Percentiles rank a stretch among this genome's conserved stretches.
These are phyloP conservation scores for Scaeva pyrastri DNA, from an alignment of 2,888 invertebrate genomes.

Conservation along the genomic window DNA sequence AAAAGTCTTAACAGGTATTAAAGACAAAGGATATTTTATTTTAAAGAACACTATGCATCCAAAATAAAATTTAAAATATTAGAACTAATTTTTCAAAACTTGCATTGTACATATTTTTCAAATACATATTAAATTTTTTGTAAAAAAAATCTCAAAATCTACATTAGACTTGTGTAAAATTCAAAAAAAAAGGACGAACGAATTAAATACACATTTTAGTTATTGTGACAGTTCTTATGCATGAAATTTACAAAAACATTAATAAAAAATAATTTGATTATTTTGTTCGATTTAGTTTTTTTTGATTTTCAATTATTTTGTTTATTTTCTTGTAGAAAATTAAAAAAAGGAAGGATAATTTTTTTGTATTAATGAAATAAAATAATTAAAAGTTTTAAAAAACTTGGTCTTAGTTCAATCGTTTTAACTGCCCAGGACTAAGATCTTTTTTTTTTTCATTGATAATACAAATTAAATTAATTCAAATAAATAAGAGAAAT, in stretches of 20 bases:
- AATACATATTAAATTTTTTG: background rate
- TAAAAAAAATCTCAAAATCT: background rate
- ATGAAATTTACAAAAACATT: background rate
- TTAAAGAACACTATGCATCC: too few relatives aligned
- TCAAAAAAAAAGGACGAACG: background rate
- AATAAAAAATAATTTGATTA: background rate
- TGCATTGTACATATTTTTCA: conserved; percentile 10
- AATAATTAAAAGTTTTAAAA: background rate
- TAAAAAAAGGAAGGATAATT: conserved; percentile 17
- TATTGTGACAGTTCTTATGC: conserved; percentile 5
- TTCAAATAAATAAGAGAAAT: background rate
- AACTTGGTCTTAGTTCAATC: conserved; percentile 81
- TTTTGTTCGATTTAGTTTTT: background rate
- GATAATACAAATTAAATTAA: conserved; percentile 59
- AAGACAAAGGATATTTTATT: too few relatives aligned
- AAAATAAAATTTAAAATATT: too few relatives aligned
- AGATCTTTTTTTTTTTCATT: conserved; percentile 81
- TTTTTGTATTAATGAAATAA: background rate
- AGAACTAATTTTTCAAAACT: background rate
- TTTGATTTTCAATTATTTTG: background rate
- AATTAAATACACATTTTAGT: background rate
- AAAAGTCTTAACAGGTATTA: too few relatives aligned
- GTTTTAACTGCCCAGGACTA: conserved; percentile 83
- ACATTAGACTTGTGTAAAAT: background rate
- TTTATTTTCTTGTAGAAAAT: conserved; percentile 16